Conservation (phyloP, 2,113 vertebrate species). For the Gila orcuttii region DNA sequence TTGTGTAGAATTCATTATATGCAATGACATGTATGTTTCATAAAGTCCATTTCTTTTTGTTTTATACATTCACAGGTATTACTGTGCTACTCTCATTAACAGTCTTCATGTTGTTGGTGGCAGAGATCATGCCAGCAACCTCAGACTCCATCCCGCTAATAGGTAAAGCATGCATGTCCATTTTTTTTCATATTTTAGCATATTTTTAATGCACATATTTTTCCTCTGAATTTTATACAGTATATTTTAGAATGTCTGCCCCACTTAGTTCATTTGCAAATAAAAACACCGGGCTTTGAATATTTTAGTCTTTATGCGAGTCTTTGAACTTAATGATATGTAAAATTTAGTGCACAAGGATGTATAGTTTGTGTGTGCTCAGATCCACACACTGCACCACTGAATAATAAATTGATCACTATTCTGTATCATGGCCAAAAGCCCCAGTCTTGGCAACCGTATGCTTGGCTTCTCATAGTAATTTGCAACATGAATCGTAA, state of each 20-base stretch:
- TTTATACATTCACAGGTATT: conserved; percentile 55
- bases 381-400: conserved; percentile 5
- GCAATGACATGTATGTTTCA: conserved; percentile 14
- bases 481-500: conserved; percentile 36
- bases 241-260: neutral
- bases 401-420: conserved; percentile 6
- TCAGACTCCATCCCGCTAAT: conserved; percentile 70
- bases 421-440: conserved; percentile 43
- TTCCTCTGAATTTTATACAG: neutral
- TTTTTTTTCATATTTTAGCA: conserved; percentile 4
- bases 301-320: neutral
- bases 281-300: neutral
- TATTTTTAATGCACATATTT: neutral
- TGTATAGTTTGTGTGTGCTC: neutral
- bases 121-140: conserved; percentile 68
- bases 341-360: conserved; percentile 4
- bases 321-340: conserved; percentile 24
- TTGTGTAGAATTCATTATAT: conserved; percentile 8
- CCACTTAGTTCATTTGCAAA: neutral
- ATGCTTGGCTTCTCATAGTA: conserved; percentile 46
- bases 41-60: conserved; percentile 26
- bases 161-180: conserved; percentile 51
- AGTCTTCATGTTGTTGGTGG: conserved; percentile 67
- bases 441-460: conserved; percentile 31
- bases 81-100: conserved; percentile 67